Evolutionary conservation across 1,140 invertebrate genomes (phyloP), one percentile per base, ranked within the genome.

Genomic region (Spodoptera litura): DNA sequence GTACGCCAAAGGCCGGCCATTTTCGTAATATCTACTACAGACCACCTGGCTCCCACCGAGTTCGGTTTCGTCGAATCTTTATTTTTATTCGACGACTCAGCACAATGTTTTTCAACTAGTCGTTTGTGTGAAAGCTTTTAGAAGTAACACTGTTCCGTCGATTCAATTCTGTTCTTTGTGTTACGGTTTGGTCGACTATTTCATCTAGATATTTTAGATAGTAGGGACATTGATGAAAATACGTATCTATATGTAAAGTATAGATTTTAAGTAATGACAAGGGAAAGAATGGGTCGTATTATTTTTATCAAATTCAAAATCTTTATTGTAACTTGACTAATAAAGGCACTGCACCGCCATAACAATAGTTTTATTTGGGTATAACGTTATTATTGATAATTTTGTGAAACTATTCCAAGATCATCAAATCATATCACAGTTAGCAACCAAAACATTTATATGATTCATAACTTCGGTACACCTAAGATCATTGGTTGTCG

Each of bases 1-100:
- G 38, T 12, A 13, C 2, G 71, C 71, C 71, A 73, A 73, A 44
- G 35, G 25, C 53, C 71, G 8, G 8, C 35, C 56, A 59, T 59
- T 73, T 44, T 59, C 27, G n/a, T 72, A 44, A 61, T 27, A 44
- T 44, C 38, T 44, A n/a, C 12, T 55, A 53, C 68, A 15, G 11
- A 38, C 38, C 56, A 73, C 35, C 71, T 73, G 56, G 55, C 20
- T 49, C 27, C 12, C 15, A 61, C 35, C 49, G n/a, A 59, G 25
- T 13, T 27, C 64, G 25, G 49, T 68, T 68, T 8, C 13, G 64
- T 12, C 52, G 44, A 38, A 44, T 38, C 31, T 15, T 53, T 70
- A 31, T 53, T 68, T 13, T 70, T 70, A 9, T 70, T 53, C 20
- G 12, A 27, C 10, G 13, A 27, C 20, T 51, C 12, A 20, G 64